These are phyloP conservation scores for Drosophila ogumai DNA, from an alignment of 1,140 invertebrate genomes.

Conservation along the genomic window DNA sequence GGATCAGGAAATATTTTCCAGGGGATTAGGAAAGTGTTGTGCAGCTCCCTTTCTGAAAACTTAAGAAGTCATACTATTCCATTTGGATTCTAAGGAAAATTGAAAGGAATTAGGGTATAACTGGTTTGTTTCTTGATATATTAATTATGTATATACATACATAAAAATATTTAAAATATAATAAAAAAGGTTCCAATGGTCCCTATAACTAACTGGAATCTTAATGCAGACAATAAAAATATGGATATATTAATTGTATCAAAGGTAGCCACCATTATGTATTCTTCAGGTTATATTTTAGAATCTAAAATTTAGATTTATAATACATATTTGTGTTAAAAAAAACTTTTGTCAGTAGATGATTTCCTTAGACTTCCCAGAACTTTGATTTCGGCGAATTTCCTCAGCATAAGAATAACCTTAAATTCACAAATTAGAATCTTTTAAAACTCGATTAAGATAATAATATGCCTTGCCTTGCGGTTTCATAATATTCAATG, in stretches of 20 bases:
- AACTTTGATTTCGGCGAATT: neutral
- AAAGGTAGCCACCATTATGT: neutral
- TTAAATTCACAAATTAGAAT: neutral
- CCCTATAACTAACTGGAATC: too few relatives aligned
- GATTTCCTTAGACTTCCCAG: neutral
- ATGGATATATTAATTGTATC: too few relatives aligned
- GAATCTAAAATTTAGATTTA: too few relatives aligned
- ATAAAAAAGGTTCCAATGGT: neutral
- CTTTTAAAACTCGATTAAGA: slow-evolving; percentile 9
- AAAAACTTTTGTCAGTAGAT: neutral
- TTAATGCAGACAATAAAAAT: too few relatives aligned
- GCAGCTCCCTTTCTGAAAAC: neutral
- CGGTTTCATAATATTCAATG: slow-evolving; percentile 1
- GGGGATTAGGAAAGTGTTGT: slow-evolving; percentile 1
- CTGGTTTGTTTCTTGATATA: too few relatives aligned
- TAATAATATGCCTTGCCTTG: slow-evolving; percentile 12
- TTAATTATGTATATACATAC: too few relatives aligned
- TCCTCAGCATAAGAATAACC: neutral
- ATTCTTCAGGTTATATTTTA: neutral
- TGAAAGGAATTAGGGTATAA: neutral
- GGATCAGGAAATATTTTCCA: slow-evolving; percentile 8
- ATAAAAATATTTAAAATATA: neutral
- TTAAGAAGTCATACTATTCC: slow-evolving; percentile 2
- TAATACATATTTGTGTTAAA: neutral
- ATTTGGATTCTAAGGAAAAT: slow-evolving; percentile 1